Base-by-base conservation (phyloP, 2,888 invertebrate genomes). In the Elmis aenea region DNA sequence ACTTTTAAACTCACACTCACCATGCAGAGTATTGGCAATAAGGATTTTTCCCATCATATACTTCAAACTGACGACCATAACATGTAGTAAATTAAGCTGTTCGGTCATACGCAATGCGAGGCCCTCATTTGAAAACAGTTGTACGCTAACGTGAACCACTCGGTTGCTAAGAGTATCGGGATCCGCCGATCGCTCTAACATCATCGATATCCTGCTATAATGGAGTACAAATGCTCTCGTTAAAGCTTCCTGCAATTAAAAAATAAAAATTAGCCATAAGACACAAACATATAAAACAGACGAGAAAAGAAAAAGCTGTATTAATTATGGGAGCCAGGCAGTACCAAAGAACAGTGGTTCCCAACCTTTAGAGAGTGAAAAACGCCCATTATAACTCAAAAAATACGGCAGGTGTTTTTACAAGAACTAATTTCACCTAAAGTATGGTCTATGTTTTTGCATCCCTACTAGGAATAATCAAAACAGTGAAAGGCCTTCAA, bases 111-210 rank as follows among this genome's bases (percentile, higher is more conserved):
- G 79, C 22, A 87, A 71, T 2, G 96, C 94, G 10, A 96, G 72
- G 32, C 84, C 83, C 66, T 95, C 91, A 67, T 95, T 96, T 49
- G 91, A 91, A 73, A 97, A 95, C 37, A 97, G 72, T 70, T 97
- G 87, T 3, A 97, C 97, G 56, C 92, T 93, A 70, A 97, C 94
- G 69, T 97, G 97, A 1, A 97, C 95, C 1, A 97, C 93, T 27
- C 95, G 79, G 72, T 95, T 95, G 57, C 93, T 92, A 2, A 96
- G 72, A 3, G 88, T 91, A 64, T 94, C 93, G 0, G 91, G 88
- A 73, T 92, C 90, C 6, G 75, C 73, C 0, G 89, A 86, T 57
- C 80, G 78, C 60, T 91, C 89, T 42, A 97, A 74, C 66, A 95
- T 91, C 55, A 87, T 82, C 10, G 94, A 90, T 55, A 95, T 93